These are phyloP conservation scores for Zoanthus gigantus DNA, from an alignment of 92 coral and sea anemone species.

Conservation along the genomic window DNA sequence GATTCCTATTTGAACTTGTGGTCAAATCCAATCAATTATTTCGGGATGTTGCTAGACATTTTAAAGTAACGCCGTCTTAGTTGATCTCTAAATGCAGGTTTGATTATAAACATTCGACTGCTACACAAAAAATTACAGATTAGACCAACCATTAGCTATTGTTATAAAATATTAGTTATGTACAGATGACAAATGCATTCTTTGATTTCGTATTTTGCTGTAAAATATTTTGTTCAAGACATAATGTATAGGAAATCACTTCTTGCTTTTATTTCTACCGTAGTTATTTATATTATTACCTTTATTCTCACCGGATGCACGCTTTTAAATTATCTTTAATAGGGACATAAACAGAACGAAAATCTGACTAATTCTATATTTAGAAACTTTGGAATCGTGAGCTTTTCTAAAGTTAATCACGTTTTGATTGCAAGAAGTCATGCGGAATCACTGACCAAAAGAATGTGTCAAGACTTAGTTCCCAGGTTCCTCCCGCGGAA, in stretches of 20 bases:
- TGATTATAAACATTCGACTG: neutral
- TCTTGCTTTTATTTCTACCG: neutral
- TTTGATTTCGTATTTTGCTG: neutral
- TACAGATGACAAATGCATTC: neutral
- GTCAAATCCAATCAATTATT: neutral
- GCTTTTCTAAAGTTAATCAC: neutral
- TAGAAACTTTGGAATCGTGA: neutral
- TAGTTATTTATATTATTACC: neutral
- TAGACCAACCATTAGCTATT: neutral
- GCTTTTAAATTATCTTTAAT: too few relatives aligned
- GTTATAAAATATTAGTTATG: neutral
- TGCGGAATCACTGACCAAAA: neutral
- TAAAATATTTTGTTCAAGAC: neutral
- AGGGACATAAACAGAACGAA: neutral
- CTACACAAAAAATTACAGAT: neutral
- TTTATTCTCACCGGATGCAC: neutral
- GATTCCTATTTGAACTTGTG: neutral
- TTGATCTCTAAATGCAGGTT: neutral
- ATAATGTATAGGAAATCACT: neutral
- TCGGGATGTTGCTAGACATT: neutral
- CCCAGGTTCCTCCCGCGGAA: neutral
- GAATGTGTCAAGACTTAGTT: neutral
- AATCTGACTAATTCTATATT: neutral
- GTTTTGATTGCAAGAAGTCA: neutral
- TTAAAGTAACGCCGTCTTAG: neutral